A percentile compares a stretch with the other conserved stretches of the same genome.
Conservation (phyloP, 2,888 invertebrate species). For the Aspidapion aeneum region DNA sequence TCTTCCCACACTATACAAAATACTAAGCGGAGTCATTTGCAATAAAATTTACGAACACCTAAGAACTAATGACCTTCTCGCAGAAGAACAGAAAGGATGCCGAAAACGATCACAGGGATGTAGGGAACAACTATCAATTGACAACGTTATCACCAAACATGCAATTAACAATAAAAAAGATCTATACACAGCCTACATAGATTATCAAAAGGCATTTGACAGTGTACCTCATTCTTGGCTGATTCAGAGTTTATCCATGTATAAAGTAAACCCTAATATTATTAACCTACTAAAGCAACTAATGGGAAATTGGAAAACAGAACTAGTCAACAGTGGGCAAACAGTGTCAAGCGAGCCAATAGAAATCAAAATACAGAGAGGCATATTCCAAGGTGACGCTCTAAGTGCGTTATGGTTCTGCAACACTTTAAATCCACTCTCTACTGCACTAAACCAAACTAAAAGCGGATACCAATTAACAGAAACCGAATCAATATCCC, state of each 20-base stretch:
- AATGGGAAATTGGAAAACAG: slow-evolving; percentile 5
- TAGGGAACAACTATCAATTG: not conserved
- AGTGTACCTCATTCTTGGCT: slow-evolving; percentile 3
- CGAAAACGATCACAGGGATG: not conserved
- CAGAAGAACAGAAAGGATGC: slow-evolving; percentile 6
- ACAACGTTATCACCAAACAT: not conserved
- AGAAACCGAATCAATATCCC: no score
- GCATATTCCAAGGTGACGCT: no score
- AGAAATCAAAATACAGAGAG: no score
- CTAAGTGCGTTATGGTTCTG: no score
- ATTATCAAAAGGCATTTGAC: slow-evolving; percentile 4
- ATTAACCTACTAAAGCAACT: not conserved
- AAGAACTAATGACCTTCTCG: not conserved
- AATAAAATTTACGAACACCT: not conserved
- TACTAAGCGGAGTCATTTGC: not conserved
- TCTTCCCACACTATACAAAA: not conserved
- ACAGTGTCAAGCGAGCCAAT: no score
- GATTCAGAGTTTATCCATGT: no score
- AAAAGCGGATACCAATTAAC: no score
- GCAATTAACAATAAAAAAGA: not conserved
- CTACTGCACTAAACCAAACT: no score
- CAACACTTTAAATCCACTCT: no score
- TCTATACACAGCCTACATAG: slow-evolving; percentile 2
- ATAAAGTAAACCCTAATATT: not conserved
- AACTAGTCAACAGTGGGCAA: no score